Base-by-base conservation (phyloP, 2,888 invertebrate species). In the Lasioglossum oenotherae region DNA sequence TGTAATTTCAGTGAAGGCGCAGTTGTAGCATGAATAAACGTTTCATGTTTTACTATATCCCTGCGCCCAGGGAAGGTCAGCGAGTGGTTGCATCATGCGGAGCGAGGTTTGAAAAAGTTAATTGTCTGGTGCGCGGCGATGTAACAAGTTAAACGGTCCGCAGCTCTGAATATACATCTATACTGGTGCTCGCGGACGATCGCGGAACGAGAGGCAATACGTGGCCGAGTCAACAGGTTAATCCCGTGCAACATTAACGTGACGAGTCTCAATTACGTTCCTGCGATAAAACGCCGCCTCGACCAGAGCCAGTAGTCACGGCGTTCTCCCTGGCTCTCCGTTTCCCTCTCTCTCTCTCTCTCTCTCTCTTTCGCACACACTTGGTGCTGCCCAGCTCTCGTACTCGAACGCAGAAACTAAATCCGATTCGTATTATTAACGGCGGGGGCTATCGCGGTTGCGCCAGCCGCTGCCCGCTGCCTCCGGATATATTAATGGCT, bases 371-470 rank as follows among this genome's bases (percentile, higher is more conserved):
- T 16, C 38, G 0, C 41, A 3, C 41, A 12, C 41, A 44, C 44
- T 44, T 44, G 44, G 44, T n/a, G 27, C 19, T 35, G 19, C 67
- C 35, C 67, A 35, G 4, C 19, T 35, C 67, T 67, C 38, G 19
- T 6, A 35, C 38, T 27, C 38, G 44, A 67, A 60, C 75, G 71
- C 53, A 74, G 35, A 60, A 78, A 78, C 72, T 84, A 84, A 80
- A 84, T 86, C 80, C 69, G 80, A 75, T 72, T 73, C 77, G 78
- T 76, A 76, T 79, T 84, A 79, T 86, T 84, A 86, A 78, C 53
- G 74, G 72, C 67, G 74, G 35, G 69, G 49, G 31, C 73, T 49
- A 81, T 78, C 67, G 76, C 60, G 46, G 72, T 75, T 38, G 74
- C 60, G 60, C 71, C 57, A 53, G 41, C 49, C 80, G 76, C 76